These are phyloP conservation scores for Cavia porcellus DNA, from an alignment of 2,113 vertebrate genomes.

Conservation along the genomic window DNA sequence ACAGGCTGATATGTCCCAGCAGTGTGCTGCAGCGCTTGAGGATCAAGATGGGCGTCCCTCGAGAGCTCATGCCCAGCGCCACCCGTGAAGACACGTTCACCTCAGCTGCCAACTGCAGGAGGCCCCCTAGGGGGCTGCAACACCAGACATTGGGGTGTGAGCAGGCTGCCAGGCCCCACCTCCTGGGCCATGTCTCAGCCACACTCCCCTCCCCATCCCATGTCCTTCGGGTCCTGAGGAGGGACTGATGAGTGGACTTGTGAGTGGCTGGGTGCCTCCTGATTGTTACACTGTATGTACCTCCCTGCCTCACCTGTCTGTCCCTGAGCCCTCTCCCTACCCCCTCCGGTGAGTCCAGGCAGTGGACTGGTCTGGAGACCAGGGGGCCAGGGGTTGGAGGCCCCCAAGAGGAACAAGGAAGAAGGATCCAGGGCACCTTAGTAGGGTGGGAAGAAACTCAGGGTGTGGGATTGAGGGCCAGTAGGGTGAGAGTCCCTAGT, in stretches of 20 bases:
- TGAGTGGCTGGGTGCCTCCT: rapidly evolving
- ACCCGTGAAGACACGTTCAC: slow-evolving; percentile 78
- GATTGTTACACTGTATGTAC: neutral
- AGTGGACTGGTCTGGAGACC: neutral
- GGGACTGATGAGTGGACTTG: neutral
- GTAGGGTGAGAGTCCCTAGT: neutral
- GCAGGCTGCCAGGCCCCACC: neutral
- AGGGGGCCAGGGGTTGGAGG: neutral
- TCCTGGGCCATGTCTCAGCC: neutral
- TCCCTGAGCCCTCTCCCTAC: neutral
- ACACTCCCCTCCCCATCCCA: neutral
- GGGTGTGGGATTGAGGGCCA: neutral
- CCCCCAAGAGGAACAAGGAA: neutral
- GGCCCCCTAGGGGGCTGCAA: slow-evolving; percentile 25
- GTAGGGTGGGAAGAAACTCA: rapidly evolving
- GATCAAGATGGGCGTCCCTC: slow-evolving; percentile 47
- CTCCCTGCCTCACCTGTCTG: neutral
- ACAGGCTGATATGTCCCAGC: slow-evolving; percentile 71
- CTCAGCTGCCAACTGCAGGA: slow-evolving; percentile 66
- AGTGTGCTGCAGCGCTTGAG: slow-evolving; percentile 79
- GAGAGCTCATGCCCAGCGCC: slow-evolving; percentile 60
- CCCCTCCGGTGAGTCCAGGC: neutral
- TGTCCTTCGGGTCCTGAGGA: rapidly evolving
- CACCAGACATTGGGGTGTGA: rapidly evolving
- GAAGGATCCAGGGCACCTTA: neutral